These are phyloP conservation scores for Drosophila algonquin DNA, from an alignment of 2,888 invertebrate species.

Conservation along the genomic window DNA sequence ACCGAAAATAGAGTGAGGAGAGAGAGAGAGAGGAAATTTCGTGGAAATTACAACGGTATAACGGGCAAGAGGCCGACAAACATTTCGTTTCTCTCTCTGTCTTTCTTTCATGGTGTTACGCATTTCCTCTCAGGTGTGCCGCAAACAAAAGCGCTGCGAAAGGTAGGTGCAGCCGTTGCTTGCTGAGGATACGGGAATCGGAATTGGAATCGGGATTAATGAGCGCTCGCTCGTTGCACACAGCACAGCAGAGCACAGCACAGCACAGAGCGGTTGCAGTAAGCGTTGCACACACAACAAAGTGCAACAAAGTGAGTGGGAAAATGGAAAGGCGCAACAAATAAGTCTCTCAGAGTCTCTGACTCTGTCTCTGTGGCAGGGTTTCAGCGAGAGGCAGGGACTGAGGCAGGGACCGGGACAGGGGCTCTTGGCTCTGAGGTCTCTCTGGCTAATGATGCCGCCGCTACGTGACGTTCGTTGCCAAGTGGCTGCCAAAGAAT, in stretches of 20 bases:
- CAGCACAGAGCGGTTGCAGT: slow-evolving; percentile 47
- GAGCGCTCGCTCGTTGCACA: slow-evolving; percentile 59
- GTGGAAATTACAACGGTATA: slow-evolving; percentile 60
- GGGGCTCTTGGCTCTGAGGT: slow-evolving; percentile 19
- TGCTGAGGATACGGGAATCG: slow-evolving; percentile 47
- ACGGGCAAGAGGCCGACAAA: slow-evolving; percentile 13
- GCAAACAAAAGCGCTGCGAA: slow-evolving; percentile 71
- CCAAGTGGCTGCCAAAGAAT: slow-evolving; percentile 73
- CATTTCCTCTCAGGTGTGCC: slow-evolving; percentile 76
- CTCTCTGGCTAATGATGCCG: slow-evolving; percentile 71
- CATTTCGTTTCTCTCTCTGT: neutral
- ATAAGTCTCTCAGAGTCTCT: slow-evolving; percentile 30
- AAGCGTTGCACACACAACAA: slow-evolving; percentile 40
- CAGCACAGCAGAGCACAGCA: slow-evolving; percentile 2
- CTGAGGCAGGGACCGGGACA: neutral
- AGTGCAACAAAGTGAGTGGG: slow-evolving; percentile 51
- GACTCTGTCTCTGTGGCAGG: slow-evolving; percentile 15
- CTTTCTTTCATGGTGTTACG: slow-evolving; percentile 58
- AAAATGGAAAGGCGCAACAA: slow-evolving; percentile 53
- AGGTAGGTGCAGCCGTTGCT: slow-evolving; percentile 49
- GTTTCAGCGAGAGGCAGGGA: slow-evolving; percentile 12
- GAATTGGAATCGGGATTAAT: slow-evolving; percentile 72
- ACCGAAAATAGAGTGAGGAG: slow-evolving; percentile 19
- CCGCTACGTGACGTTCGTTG: slow-evolving; percentile 75
- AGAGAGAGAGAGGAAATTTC: slow-evolving; percentile 52